Evolutionary conservation across 2,113 vertebrate genomes (phyloP).

Genomic region (Rhynchomys soricoides): DNA sequence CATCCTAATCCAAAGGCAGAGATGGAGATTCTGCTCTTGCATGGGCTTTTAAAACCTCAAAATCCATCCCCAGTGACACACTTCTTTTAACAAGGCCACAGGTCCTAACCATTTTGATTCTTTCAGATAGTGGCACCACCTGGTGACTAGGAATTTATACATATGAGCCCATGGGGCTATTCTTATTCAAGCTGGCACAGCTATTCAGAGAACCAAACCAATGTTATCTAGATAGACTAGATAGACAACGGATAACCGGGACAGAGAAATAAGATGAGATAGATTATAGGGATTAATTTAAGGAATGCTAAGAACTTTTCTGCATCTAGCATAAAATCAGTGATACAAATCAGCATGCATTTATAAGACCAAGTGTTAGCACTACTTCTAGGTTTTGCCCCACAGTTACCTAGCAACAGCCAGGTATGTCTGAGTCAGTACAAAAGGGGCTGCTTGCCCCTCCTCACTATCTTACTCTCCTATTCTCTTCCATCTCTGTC

Average conservation of each 20-base stretch:
- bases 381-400: too few species aligned
- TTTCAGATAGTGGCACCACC: neutral
- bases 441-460: too few species aligned
- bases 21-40: neutral
- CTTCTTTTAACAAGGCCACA: neutral
- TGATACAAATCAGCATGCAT: neutral
- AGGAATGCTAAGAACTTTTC: neutral
- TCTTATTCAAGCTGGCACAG: neutral
- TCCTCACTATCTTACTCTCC: too few species aligned
- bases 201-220: neutral
- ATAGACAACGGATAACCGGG: neutral
- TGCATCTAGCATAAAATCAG: neutral
- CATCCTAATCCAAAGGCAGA: neutral
- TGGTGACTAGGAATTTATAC: neutral
- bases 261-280: neutral
- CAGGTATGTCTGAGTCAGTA: too few species aligned
- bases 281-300: neutral
- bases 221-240: neutral
- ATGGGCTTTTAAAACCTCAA: neutral
- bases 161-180: neutral
- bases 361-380: neutral
- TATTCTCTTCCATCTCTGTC: too few species aligned
- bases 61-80: neutral
- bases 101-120: neutral
- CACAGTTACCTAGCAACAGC: too few species aligned